Conservation (phyloP, 2,888 invertebrate species). For the Biston stratarius region DNA sequence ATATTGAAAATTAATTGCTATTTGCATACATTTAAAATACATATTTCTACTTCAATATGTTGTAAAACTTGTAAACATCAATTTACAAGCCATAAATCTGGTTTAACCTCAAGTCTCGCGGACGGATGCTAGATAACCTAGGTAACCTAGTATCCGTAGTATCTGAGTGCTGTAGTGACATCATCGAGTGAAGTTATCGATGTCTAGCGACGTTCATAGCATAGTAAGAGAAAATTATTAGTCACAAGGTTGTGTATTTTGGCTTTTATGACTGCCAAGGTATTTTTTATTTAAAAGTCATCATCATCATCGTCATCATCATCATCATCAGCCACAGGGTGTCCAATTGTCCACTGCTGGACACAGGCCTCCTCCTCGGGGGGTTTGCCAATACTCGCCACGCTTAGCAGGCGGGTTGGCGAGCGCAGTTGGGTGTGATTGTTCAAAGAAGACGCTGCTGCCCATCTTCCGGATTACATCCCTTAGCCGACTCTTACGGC, state of each 20-base stretch:
- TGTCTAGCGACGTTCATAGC: not conserved
- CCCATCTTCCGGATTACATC: too few relatives aligned
- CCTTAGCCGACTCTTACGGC: too few relatives aligned
- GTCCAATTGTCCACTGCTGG: too few relatives aligned
- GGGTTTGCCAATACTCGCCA: too few relatives aligned
- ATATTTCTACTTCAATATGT: not conserved
- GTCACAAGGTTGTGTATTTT: not conserved
- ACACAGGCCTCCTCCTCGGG: too few relatives aligned
- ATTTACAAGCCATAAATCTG: conserved; percentile 21
- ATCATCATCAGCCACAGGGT: too few relatives aligned
- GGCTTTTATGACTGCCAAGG: not conserved
- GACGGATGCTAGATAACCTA: conserved; percentile 22
- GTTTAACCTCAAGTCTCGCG: conserved; percentile 19
- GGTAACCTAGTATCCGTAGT: conserved; percentile 4
- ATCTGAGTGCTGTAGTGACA: conserved; percentile 2
- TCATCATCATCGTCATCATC: too few relatives aligned
- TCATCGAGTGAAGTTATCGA: conserved; percentile 4
- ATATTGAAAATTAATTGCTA: not conserved
- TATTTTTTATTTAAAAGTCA: not conserved
- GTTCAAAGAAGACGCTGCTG: too few relatives aligned
- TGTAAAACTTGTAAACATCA: conserved; percentile 10
- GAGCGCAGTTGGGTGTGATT: too few relatives aligned
- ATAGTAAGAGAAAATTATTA: conserved; percentile 7
- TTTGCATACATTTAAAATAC: conserved; percentile 1
- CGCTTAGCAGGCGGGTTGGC: too few relatives aligned